Evolutionary conservation across 2,797 vertebrate species (phyloP).

Genomic region (Acanthurus leucopareius): DNA sequence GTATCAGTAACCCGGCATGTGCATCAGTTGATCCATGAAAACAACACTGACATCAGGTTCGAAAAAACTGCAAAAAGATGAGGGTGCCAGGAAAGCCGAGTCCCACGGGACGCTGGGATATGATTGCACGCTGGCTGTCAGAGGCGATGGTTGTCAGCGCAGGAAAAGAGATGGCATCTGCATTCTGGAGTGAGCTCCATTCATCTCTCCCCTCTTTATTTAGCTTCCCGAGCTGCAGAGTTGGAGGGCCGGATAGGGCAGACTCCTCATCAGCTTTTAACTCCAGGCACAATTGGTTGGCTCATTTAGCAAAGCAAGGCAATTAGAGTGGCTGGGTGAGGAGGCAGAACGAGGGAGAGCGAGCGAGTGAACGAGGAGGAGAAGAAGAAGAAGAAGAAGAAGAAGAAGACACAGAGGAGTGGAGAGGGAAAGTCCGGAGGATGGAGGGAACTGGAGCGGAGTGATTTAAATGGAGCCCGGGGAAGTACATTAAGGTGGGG

Average conservation of each 20-base stretch:
- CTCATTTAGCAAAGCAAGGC: slow-evolving; percentile 74
- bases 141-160: slow-evolving; percentile 28
- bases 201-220: slow-evolving; percentile 55
- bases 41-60: slow-evolving; percentile 40
- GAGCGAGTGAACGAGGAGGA: neutral
- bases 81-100: slow-evolving; percentile 33
- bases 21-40: slow-evolving; percentile 54
- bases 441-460: slow-evolving; percentile 63
- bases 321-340: slow-evolving; percentile 72
- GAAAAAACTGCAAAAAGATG: slow-evolving; percentile 31
- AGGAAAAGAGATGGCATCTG: slow-evolving; percentile 25
- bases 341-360: slow-evolving; percentile 49
- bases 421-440: slow-evolving; percentile 29
- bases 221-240: slow-evolving; percentile 46
- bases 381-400: no score
- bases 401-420: slow-evolving; percentile 48
- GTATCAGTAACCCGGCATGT: slow-evolving; percentile 40
- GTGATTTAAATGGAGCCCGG: slow-evolving; percentile 73
- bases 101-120: slow-evolving; percentile 30
- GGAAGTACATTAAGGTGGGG: slow-evolving; percentile 76
- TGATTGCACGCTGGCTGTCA: slow-evolving; percentile 44
- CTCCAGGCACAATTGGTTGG: slow-evolving; percentile 68
- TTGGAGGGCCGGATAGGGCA: slow-evolving; percentile 41
- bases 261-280: slow-evolving; percentile 70
- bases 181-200: slow-evolving; percentile 35